Base-by-base conservation (phyloP, 2,797 vertebrate genomes). In the Lacerta bilineata region DNA sequence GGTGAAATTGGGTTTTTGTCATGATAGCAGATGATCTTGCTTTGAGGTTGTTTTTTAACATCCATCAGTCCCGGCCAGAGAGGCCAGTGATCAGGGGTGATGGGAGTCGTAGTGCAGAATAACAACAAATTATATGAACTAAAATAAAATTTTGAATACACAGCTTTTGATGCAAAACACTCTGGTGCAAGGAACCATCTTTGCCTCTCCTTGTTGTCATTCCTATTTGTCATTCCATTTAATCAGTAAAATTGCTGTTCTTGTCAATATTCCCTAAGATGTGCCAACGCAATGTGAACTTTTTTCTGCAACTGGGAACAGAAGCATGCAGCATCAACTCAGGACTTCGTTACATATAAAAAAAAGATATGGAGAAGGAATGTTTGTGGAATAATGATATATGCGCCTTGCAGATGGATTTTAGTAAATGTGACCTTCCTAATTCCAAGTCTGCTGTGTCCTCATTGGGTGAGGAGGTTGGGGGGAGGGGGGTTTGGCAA, bases 31-130 rank as follows among this genome's bases (percentile, higher is more conserved):
- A 23, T 33, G 15, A 59, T 33, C 46, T 50, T 50, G 46, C 11
- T 50, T 50, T 46, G 46, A 46, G 46, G 10, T 46, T 46, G n/a
- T 46, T 50, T 1, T 11, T 3, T 3, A 50, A 50, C 46, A 11
- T 10, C 46, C 46, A 50, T 11, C 46, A 11, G 46, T 10, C 10
- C 46, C 46, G 13, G 46, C 46, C 46, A 50, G 46, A 10, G 13
- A 50, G 11, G 46, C 46, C 46, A 50, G 46, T 50, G 46, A 50
- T 50, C 10, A 0, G 46, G 46, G 46, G 46, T 50, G 46, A 50
- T 50, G 10, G 46, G 46, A 50, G 1, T 50, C 13, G 0, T 13
- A 13, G 46, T 0, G 0, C 46, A 50, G 46, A 50, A 0, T 50
- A 3, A 50, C 46, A 50, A 50, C 3, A 50, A 0, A 0, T 50